Conservation (phyloP, 2,113 vertebrate genomes). For the Crotalus helleri region DNA sequence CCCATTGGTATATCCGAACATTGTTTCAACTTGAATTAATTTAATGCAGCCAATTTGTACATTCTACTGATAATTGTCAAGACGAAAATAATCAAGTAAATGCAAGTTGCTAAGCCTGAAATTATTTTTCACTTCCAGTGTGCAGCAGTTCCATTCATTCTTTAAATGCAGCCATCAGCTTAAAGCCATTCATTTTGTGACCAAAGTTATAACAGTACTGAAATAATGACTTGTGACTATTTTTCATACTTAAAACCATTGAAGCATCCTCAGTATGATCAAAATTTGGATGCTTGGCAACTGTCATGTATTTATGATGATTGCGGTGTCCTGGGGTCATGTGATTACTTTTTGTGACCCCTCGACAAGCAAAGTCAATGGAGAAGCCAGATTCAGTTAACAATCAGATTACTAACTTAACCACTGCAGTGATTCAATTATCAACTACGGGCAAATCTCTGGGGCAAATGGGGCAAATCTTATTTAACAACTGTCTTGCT, state of each 20-base stretch:
- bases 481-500: background rate
- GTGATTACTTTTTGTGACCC: background rate
- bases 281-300: background rate
- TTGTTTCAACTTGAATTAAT: background rate
- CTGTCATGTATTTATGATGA: background rate
- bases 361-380: background rate
- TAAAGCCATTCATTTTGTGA: background rate
- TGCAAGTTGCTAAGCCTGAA: background rate
- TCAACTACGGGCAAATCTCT: background rate
- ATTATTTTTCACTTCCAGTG: background rate
- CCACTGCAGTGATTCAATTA: background rate
- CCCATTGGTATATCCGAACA: background rate
- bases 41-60: background rate
- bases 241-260: background rate
- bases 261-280: background rate
- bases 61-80: background rate
- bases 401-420: background rate
- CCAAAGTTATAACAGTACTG: background rate
- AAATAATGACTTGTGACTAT: background rate
- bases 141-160: background rate
- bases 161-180: background rate
- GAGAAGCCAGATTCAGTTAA: background rate
- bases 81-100: background rate
- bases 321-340: background rate
- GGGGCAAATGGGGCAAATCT: background rate